Conservation (phyloP, 53 echinoderm and acorn worm species). For the Echinarachnius parma region DNA sequence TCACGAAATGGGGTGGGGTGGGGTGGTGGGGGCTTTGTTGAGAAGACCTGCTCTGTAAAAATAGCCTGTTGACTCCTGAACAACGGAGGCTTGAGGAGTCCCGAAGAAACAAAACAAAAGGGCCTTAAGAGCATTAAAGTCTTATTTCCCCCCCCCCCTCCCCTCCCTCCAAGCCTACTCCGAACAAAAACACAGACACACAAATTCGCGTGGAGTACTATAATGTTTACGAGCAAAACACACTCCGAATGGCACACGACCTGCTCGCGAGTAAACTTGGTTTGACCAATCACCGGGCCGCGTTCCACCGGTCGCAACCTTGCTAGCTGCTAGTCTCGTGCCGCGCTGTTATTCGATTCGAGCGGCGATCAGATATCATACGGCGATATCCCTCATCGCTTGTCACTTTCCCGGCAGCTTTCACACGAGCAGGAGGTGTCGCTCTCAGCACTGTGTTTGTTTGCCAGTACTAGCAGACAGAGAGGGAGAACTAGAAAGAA, state of each 20-base stretch:
- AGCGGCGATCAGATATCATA: slow-evolving; percentile 28
- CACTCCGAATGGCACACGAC: slow-evolving; percentile 30
- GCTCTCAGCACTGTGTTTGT: background rate
- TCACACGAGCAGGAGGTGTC: slow-evolving; percentile 12
- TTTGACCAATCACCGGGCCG: slow-evolving; percentile 35
- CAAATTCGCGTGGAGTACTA: background rate
- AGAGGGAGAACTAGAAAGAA: background rate
- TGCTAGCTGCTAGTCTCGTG: slow-evolving; percentile 11
- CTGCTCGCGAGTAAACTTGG: slow-evolving; percentile 4
- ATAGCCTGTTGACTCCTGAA: slow-evolving; percentile 40
- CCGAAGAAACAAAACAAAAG: background rate
- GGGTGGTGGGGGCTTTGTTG: slow-evolving; percentile 4
- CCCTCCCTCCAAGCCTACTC: too few relatives aligned
- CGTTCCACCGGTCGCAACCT: too few relatives aligned
- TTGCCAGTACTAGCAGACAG: too few relatives aligned
- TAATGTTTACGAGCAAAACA: slow-evolving; percentile 3
- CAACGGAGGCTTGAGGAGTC: background rate
- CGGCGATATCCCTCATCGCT: slow-evolving; percentile 20
- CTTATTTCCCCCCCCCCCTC: slow-evolving; percentile 3
- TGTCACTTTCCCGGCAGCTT: slow-evolving; percentile 44
- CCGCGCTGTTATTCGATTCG: background rate
- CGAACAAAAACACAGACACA: too few relatives aligned
- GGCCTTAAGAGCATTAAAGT: background rate
- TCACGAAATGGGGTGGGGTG: background rate
- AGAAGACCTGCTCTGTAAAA: background rate